phyloP scores from a whole-genome alignment of 1,140 invertebrate genomes.

The Physella acuta region DNA sequence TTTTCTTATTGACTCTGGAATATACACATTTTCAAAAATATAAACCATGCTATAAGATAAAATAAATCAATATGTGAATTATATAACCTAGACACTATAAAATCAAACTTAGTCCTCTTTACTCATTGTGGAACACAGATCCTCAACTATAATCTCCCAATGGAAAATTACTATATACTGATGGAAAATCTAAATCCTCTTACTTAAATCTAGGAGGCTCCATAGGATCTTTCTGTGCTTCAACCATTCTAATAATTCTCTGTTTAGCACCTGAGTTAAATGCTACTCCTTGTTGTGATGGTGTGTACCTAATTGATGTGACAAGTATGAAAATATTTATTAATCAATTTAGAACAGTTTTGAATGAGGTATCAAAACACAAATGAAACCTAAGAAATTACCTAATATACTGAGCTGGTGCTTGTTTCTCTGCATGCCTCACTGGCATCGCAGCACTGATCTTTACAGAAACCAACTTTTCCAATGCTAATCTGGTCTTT shows the following conservation, averaged over 20 bases:
- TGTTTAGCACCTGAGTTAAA: slow-evolving; percentile 98
- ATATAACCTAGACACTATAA: no score
- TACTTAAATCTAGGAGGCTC: slow-evolving; percentile 95
- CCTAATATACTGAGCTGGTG: slow-evolving; percentile 89
- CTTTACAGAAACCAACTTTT: slow-evolving; percentile 57
- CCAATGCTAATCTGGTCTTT: slow-evolving; percentile 56
- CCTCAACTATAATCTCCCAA: no score
- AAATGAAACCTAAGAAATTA: slow-evolving; percentile 25
- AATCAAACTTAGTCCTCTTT: no score
- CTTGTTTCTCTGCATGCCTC: slow-evolving; percentile 83
- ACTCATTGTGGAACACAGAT: no score
- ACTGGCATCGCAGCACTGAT: slow-evolving; percentile 89
- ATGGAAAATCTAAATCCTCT: slow-evolving; percentile 21
- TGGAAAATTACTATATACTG: no score
- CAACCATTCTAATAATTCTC: slow-evolving; percentile 93
- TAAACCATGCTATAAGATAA: no score
- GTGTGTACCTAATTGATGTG: slow-evolving; percentile 97
- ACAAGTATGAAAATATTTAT: slow-evolving; percentile 1
- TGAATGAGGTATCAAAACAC: not conserved
- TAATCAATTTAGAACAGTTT: not conserved
- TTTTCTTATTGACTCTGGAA: slow-evolving; percentile 68
- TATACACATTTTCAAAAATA: no score
- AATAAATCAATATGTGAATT: no score
- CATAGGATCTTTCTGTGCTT: slow-evolving; percentile 95
- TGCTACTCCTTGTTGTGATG: slow-evolving; percentile 90